Evolutionary conservation across 2,888 invertebrate genomes (phyloP).

Genomic region (Anagyrus pseudococci): DNA sequence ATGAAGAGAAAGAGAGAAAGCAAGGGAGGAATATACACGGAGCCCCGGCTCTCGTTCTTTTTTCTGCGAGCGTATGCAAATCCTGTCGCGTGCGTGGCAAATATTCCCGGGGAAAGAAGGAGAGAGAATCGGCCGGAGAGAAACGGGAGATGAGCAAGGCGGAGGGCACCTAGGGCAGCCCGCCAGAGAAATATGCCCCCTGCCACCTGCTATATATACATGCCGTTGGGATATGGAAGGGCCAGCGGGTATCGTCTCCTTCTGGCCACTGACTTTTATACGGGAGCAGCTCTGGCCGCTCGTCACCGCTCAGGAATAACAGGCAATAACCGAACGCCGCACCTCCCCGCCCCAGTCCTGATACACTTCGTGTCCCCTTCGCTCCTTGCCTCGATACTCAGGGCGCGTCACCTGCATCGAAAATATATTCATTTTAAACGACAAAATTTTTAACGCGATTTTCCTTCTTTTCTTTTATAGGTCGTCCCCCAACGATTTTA

Average conservation of each 20-base stretch:
- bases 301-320: too few species aligned
- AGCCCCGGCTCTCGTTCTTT: constrained; percentile 21
- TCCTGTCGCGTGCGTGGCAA: constrained; percentile 34
- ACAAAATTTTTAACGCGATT: too few species aligned
- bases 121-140: neutral
- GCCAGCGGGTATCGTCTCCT: constrained; percentile 32
- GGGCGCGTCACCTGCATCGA: too few species aligned
- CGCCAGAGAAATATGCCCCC: constrained; percentile 36
- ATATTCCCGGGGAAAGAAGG: constrained; percentile 17
- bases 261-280: constrained; percentile 38
- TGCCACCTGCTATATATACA: constrained; percentile 9
- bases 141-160: constrained; percentile 6
- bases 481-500: too few species aligned
- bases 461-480: too few species aligned
- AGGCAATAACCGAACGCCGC: too few species aligned
- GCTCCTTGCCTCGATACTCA: too few species aligned
- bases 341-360: too few species aligned
- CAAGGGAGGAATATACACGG: constrained; percentile 10
- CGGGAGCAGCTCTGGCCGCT: constrained; percentile 16
- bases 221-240: neutral
- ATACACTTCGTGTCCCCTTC: too few species aligned
- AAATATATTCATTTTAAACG: too few species aligned
- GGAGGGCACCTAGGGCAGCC: too few species aligned
- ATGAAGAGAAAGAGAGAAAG: neutral
- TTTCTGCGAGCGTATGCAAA: constrained; percentile 40